Evolutionary conservation across 2,888 invertebrate genomes (phyloP), one percentile per base, ranked within the genome.

Genomic region (Melanostoma scalare): DNA sequence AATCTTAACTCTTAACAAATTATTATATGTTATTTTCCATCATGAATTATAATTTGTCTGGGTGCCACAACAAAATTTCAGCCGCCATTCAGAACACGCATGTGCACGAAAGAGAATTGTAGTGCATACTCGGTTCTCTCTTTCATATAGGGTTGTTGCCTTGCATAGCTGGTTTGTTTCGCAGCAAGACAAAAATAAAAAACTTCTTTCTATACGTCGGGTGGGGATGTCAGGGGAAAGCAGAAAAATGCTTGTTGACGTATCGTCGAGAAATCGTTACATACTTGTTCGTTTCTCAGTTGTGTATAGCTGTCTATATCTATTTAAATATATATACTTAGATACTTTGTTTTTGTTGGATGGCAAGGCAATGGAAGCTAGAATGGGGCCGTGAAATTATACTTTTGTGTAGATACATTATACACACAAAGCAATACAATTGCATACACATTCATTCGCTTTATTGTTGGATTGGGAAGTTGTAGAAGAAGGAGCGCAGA

Each of bases 41-140:
- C 2, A 40, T 10, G 35, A 58, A 20, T 38, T 35, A 30, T 33
- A 50, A n/a, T 30, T 42, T 9, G 38, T 56, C 9, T n/a, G 35
- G 53, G 36, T 46, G 31, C 35, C 68, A 55, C 52, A 46, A 74
- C 52, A 36, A 46, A 40, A 36, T 61, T 42, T 4, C 6, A 2
- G 10, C n/a, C 44, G 42, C 42, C 56, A 69, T 69, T 46, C 56
- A 52, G 46, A 52, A 46, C 33, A 63, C 44, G 61, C 20, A 60
- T 71, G 46, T 46, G 33, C 3, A 55, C 6, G 44, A 80, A 71
- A 80, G 68, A 30, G 80, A 80, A 31, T 55, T 3, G 38, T 38
- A 52, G 30, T 67, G 33, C 42, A 10, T 9, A 53, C 0, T 53
- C 31, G 40, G 65, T 60, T 9, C 42, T 75, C 71, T 75, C 52